Conservation (phyloP, 2,797 vertebrate species). For the Helarctos malayanus region DNA sequence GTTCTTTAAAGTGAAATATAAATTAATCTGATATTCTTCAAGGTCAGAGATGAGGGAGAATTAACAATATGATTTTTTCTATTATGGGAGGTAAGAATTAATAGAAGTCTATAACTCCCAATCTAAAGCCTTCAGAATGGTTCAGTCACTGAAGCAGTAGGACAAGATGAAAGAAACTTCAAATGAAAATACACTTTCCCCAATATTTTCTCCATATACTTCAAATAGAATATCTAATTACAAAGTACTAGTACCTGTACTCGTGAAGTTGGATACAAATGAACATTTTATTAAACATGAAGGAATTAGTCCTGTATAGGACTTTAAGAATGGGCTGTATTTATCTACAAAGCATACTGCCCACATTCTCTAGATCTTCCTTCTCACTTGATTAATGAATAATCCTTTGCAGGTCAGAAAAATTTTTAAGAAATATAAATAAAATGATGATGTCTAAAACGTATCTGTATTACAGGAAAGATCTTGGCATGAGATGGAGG, state of each 20-base stretch:
- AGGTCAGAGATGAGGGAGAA: background rate
- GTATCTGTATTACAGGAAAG: background rate
- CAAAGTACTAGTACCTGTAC: background rate
- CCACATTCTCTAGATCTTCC: background rate
- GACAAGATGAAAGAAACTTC: background rate
- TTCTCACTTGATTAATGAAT: constrained; percentile 4
- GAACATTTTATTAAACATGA: background rate
- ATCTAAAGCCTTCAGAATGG: background rate
- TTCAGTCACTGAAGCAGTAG: background rate
- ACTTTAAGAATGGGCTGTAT: background rate
- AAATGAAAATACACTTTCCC: background rate
- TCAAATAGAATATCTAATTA: constrained; percentile 40
- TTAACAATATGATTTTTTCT: constrained; percentile 1
- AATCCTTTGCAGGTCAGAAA: constrained; percentile 16
- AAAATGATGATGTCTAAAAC: constrained; percentile 16
- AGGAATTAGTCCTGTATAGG: background rate
- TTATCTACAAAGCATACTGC: background rate
- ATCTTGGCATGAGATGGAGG: background rate
- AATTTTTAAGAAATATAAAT: constrained; percentile 57
- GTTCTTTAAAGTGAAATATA: background rate
- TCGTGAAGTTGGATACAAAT: background rate
- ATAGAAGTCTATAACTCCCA: constrained; percentile 4
- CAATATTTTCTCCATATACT: background rate
- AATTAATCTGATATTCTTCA: background rate
- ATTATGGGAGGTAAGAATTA: background rate